Base-by-base conservation (phyloP, 2,113 vertebrate species). In the Neolamprologus sp. region DNA sequence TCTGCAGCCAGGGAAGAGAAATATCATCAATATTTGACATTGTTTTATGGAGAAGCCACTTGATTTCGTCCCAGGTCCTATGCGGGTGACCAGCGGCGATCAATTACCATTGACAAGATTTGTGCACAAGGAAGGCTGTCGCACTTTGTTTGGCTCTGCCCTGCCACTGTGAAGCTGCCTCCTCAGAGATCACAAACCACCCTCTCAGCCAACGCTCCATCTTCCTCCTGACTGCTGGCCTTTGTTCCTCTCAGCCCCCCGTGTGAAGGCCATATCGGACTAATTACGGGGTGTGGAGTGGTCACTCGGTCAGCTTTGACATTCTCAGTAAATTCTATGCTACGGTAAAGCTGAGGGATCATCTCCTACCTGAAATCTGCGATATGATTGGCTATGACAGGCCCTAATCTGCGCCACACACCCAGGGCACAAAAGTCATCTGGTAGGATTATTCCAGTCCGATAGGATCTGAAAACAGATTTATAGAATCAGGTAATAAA, bases 11-110 rank as follows among this genome's bases (percentile, higher is more conserved):
- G 91, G 90, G 91, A 96, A 96, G 95, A 96, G 95, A 96, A 96
- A 96, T 94, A 96, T 96, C 96, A 96, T 96, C 96, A 97, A 97
- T 96, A 97, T 96, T 96, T 96, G 95, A 96, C 96, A 95, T 96
- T 96, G 96, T 97, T 96, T 96, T 96, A 96, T 95, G 95, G 94
- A 95, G 95, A 96, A 95, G 94, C 93, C 93, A 96, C 95, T 96
- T 96, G 95, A 96, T 96, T 96, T 96, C 88, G 89, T 96, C 95
- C 95, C 90, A 86, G 92, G 94, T 96, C 92, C 94, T 93, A 93
- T 94, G 90, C 86, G 91, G 95, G 94, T 96, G 96, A 96, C 95
- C 94, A 95, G 87, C 88, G 90, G 93, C 95, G 91, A 96, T 97
- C 96, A 96, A 96, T 97, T 96, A 95, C 93, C 93, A 88, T 92